Evolutionary conservation across 1,140 invertebrate genomes (phyloP).

Genomic region (Aphidius gifuensis): DNA sequence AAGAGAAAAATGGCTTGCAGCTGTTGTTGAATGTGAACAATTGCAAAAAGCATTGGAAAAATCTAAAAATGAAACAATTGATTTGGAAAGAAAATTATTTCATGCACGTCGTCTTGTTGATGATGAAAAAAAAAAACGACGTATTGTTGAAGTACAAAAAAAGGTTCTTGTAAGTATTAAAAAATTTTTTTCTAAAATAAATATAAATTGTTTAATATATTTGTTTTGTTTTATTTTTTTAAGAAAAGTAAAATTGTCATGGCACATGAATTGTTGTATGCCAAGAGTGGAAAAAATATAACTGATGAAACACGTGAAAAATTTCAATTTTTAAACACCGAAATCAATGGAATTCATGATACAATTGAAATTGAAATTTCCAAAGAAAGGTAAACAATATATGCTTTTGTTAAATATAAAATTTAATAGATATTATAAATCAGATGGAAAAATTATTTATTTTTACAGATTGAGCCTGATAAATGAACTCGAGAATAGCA

Average conservation of each 20-base stretch:
- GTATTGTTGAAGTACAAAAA: slow-evolving; percentile 62
- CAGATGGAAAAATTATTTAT: not conserved
- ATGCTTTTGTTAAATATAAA: too few species aligned
- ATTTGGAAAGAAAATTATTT: slow-evolving; percentile 72
- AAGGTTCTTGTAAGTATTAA: slow-evolving; percentile 56
- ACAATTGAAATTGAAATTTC: slow-evolving; percentile 35
- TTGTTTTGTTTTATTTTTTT: slow-evolving; percentile 15
- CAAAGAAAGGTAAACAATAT: too few species aligned
- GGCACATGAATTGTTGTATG: slow-evolving; percentile 70
- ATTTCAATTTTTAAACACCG: slow-evolving; percentile 67
- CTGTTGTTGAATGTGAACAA: slow-evolving; percentile 65
- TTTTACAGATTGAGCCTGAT: slow-evolving; percentile 58
- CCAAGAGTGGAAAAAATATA: slow-evolving; percentile 64
- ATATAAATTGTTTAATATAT: slow-evolving; percentile 1
- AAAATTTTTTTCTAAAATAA: not conserved
- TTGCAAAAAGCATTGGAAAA: slow-evolving; percentile 66
- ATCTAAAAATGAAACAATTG: slow-evolving; percentile 62
- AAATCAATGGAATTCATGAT: slow-evolving; percentile 45
- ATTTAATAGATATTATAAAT: slow-evolving; percentile 30
- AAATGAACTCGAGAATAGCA: slow-evolving; percentile 62
- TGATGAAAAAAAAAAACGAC: slow-evolving; percentile 68
- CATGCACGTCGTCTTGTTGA: slow-evolving; percentile 75
- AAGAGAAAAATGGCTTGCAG: slow-evolving; percentile 64
- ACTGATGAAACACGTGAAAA: slow-evolving; percentile 79
- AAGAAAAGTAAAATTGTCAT: slow-evolving; percentile 72